Percentiles rank a stretch among this genome's conserved stretches.
Evolutionary conservation across 37 sponge, comb jelly and placozoan species (phyloP).

Genomic region (Oscarella lobularis): DNA sequence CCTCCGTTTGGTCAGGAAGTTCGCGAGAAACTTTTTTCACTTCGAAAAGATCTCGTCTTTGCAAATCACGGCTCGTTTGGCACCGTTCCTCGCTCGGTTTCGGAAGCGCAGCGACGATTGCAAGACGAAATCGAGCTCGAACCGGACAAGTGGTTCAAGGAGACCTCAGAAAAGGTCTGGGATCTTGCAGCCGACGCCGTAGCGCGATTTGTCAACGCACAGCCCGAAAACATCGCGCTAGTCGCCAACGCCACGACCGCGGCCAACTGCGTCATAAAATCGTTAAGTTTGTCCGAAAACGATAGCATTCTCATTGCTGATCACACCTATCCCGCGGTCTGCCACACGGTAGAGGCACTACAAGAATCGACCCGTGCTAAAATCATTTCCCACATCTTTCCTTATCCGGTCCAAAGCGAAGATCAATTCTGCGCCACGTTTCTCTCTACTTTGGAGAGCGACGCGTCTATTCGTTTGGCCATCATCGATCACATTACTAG

Average conservation of each 20-base stretch:
- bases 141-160: slow-evolving; percentile 33
- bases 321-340: slow-evolving; percentile 20
- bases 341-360: slow-evolving; percentile 12
- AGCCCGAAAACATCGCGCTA: slow-evolving; percentile 14
- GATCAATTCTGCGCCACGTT: slow-evolving; percentile 17
- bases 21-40: slow-evolving; percentile 2
- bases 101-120: background rate
- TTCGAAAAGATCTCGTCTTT: slow-evolving; percentile 9
- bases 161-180: background rate
- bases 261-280: slow-evolving; percentile 19
- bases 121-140: slow-evolving; percentile 12
- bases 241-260: slow-evolving; percentile 44
- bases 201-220: slow-evolving; percentile 15
- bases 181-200: background rate
- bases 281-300: background rate
- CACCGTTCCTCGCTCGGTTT: slow-evolving; percentile 25
- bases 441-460: slow-evolving; percentile 3
- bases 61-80: slow-evolving; percentile 48
- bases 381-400: slow-evolving; percentile 7
- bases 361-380: slow-evolving; percentile 14
- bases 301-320: slow-evolving; percentile 28
- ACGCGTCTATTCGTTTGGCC: slow-evolving; percentile 18
- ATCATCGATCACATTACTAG: slow-evolving; percentile 51
- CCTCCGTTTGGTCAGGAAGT: background rate
- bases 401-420: slow-evolving; percentile 10